Evolutionary conservation across 2,113 vertebrate species (phyloP), one percentile per base, ranked within the genome.

Genomic region (Grallaria varia): DNA sequence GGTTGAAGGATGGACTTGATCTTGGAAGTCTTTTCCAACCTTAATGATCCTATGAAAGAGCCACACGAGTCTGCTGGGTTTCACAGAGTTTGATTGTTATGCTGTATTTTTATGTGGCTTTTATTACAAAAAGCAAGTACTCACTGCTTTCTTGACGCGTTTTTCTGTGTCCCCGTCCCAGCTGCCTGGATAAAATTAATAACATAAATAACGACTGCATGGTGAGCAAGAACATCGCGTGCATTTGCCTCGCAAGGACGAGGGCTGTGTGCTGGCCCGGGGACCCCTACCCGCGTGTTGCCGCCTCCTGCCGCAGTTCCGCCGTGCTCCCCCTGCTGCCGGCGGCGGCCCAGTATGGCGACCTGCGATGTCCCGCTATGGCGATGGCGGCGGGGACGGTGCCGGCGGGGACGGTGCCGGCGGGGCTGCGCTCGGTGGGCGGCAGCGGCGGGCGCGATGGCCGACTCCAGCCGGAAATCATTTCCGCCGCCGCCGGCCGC

Each of bases 281-380:
- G 55, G 35, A 58, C 3, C 44, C 71, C 44, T 22, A 6, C 22
- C 16, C 6, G 23, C 24, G 19, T 10, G 14, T 40, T 14, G 2
- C 66, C 12, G 10, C 55, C 12, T 30, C 1, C 17, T 35, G 66
- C 84, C 93, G 82, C 78, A 22, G 79, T 77, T 81, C 63, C 72
- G 80, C 20, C 55, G 4, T 25, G 8, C 45, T 47, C 45, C 0
- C 40, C 0, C 24, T 3, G 82, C 81, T 4, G n/a, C 16, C 9
- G 3, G 44, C 3, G 37, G 8, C 3, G 37, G 52, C 39, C 2
- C 22, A 8, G 14, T 1, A 0, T 25, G 0, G 25, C 79, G 0
- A 10, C n/a, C n/a, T n/a, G n/a, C n/a, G n/a, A n/a, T n/a, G n/a
- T n/a, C n/a, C n/a, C n/a, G n/a, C n/a, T n/a, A n/a, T n/a, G n/a